Conservation (phyloP, 1,140 invertebrate species). For the Sipha flava region DNA sequence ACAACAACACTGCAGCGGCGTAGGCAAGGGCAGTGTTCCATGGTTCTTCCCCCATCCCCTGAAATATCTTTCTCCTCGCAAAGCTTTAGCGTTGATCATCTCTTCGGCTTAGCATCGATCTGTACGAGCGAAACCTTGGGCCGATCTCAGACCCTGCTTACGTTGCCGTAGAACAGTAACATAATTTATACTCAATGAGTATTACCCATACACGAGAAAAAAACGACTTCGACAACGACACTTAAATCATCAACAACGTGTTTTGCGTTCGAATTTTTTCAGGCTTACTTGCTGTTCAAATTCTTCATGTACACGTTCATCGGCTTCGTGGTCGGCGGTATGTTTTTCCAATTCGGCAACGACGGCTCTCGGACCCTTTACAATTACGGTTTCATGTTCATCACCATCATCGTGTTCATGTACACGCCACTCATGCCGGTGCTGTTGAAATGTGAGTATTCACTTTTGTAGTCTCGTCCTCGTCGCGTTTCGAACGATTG, state of each 20-base stretch:
- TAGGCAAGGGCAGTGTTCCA: too few relatives aligned
- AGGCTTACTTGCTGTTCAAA: slow-evolving; percentile 63
- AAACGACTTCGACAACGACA: background rate
- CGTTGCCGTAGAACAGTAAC: too few relatives aligned
- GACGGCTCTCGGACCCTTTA: slow-evolving; percentile 70
- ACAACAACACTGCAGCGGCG: too few relatives aligned
- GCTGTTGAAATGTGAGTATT: slow-evolving; percentile 61
- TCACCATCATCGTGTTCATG: slow-evolving; percentile 63
- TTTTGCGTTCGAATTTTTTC: slow-evolving; percentile 42
- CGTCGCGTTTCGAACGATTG: too few relatives aligned
- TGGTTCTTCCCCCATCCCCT: too few relatives aligned
- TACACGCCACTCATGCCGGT: slow-evolving; percentile 73
- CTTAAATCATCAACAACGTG: too few relatives aligned
- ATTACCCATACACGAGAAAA: background rate
- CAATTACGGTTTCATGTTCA: slow-evolving; percentile 74
- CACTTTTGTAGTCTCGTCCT: background rate
- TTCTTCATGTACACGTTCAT: slow-evolving; percentile 58
- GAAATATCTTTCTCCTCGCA: too few relatives aligned
- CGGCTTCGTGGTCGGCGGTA: slow-evolving; percentile 57
- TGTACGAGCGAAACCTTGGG: too few relatives aligned
- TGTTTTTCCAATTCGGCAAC: slow-evolving; percentile 63
- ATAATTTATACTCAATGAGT: too few relatives aligned
- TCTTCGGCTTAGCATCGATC: too few relatives aligned
- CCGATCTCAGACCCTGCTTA: too few relatives aligned
- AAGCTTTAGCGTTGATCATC: too few relatives aligned